Conservation (phyloP, 2,797 vertebrate genomes). For the Tympanoctomys barrerae region DNA sequence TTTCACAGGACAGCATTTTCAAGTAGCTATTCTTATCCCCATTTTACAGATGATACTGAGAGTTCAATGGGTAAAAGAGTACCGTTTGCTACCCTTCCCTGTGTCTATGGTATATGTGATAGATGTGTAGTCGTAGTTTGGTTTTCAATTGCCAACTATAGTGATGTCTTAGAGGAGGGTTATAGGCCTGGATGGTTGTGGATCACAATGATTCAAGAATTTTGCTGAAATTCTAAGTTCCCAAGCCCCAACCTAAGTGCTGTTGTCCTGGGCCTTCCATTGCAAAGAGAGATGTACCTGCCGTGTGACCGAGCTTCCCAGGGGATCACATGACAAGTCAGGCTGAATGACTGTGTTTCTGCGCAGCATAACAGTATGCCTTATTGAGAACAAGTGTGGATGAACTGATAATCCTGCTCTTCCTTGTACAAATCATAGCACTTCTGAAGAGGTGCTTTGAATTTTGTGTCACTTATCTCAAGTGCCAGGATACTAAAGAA, state of each 20-base stretch:
- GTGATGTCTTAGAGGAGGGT: neutral
- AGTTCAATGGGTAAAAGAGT: neutral
- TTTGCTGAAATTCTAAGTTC: neutral
- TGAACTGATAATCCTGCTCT: neutral
- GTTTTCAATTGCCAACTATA: neutral
- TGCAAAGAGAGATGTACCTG: neutral
- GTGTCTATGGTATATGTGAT: neutral
- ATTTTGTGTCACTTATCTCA: neutral
- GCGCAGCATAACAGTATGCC: neutral
- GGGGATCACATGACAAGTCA: neutral
- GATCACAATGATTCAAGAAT: neutral
- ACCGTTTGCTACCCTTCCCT: neutral
- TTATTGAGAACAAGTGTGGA: neutral
- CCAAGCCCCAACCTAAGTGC: neutral
- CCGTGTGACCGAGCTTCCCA: neutral
- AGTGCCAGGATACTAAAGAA: neutral
- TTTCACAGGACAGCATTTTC: neutral
- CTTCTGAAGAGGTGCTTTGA: neutral
- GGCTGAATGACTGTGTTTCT: neutral
- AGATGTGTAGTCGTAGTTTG: neutral
- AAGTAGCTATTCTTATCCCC: neutral
- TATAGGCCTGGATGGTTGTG: neutral
- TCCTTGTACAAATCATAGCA: neutral
- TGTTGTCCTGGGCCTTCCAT: neutral
- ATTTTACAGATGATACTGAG: neutral